Base-by-base conservation (phyloP, 2,888 invertebrate species). In the Lasius platythorax region DNA sequence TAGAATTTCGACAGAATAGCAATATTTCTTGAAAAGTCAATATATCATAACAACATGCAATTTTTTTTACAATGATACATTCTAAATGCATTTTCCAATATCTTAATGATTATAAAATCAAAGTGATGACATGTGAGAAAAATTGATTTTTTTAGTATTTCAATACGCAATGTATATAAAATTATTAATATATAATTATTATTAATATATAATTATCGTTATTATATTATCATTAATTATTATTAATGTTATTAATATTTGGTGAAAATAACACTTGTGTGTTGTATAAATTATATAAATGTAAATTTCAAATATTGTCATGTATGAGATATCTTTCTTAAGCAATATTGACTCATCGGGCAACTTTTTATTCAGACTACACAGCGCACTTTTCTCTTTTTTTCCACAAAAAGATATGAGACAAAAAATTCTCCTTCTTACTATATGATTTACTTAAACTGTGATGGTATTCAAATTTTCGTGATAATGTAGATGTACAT, bases 1-100 rank as follows among this genome's bases (percentile, higher is more conserved):
- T 75, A 76, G 78, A 74, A 70, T 75, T 66, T 85, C 58, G 30
- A 72, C 82, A 79, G 72, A 82, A 73, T 76, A 83, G 43, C 82
- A 82, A 79, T 72, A 72, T 30, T 33, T 79, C 37, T 43, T 79
- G 18, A 79, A 58, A 72, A 72, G 18, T 72, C 56, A 78, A 68
- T 70, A 23, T 70, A 56, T 78, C 37, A 53, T 67, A 76, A n/a
- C 33, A 75, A 75, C 43, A 8, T 53, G 64, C 33, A 76, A 76
- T 76, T 50, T 28, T n/a, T 76, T 46, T 12, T 68, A 68, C 28
- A 40, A 53, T 43, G 28, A 12, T 68, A 78, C 30, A 56, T 40
- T 78, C 43, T 70, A 78, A 70, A 56, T 78, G 68, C 40, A 28
- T 40, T 53, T 40, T 53, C 66, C 53, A 78, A 68, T 53, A 70